Evolutionary conservation across 2,113 vertebrate species (phyloP).

Genomic region (Anas platyrhynchos): DNA sequence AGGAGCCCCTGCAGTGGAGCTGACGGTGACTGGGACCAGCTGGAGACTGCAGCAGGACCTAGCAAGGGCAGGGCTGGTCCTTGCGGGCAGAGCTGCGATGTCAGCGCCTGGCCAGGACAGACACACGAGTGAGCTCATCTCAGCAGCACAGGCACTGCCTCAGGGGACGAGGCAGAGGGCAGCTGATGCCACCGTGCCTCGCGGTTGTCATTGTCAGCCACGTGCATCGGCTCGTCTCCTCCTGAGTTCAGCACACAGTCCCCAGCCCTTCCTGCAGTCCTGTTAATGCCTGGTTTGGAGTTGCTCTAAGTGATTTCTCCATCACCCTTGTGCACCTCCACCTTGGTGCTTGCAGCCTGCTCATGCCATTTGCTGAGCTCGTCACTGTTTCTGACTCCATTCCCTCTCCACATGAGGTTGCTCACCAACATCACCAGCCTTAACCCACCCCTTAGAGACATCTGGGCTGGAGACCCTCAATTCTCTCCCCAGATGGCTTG

Average conservation of each 20-base stretch:
- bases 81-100: not conserved
- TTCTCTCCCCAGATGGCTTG: not conserved
- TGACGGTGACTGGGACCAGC: not conserved
- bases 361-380: not conserved
- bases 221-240: not conserved
- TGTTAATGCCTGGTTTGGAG: not conserved
- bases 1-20: not conserved
- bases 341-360: not conserved
- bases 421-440: not conserved
- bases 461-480: not conserved
- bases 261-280: not conserved
- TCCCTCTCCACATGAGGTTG: not conserved
- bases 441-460: not conserved
- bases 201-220: not conserved
- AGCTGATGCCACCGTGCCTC: accelerated
- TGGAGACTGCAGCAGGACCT: not conserved
- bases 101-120: not conserved
- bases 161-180: not conserved
- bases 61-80: not conserved
- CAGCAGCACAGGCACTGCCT: accelerated
- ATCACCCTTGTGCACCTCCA: not conserved
- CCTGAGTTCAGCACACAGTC: not conserved
- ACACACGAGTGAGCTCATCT: accelerated
- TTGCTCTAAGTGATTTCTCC: too few relatives aligned
- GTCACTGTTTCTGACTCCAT: not conserved